These are phyloP conservation scores for Protobothrops flavoviridis DNA, from an alignment of 2,113 vertebrate genomes.

Conservation along the genomic window DNA sequence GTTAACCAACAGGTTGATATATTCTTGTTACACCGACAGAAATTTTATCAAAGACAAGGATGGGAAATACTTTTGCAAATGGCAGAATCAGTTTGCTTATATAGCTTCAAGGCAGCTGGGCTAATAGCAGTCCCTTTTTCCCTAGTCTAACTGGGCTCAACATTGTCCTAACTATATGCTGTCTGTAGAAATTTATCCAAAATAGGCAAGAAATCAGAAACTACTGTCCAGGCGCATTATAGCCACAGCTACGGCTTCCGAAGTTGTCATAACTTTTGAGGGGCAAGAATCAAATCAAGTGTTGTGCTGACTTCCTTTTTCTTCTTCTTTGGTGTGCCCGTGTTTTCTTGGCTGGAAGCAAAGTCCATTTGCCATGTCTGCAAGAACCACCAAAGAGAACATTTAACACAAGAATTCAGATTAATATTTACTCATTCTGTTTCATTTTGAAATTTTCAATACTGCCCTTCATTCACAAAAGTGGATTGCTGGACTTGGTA, in stretches of 20 bases:
- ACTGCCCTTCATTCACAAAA: neutral
- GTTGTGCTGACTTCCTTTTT: slow-evolving; percentile 70
- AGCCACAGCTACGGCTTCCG: slow-evolving; percentile 47
- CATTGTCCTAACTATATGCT: rapidly evolving
- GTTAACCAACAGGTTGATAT: neutral
- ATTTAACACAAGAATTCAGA: neutral
- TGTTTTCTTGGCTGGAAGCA: slow-evolving; percentile 62
- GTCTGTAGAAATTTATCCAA: slow-evolving; percentile 3
- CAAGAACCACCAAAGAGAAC: slow-evolving; percentile 65
- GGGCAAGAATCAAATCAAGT: slow-evolving; percentile 40
- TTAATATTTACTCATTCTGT: neutral
- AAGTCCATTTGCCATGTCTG: slow-evolving; percentile 64
- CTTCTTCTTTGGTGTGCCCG: slow-evolving; percentile 61
- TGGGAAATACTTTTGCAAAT: slow-evolving; percentile 8
- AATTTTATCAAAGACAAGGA: slow-evolving; percentile 25
- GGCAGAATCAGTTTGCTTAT: slow-evolving; percentile 16
- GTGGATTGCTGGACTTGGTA: neutral
- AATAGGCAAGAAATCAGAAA: slow-evolving; percentile 9
- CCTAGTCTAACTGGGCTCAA: neutral
- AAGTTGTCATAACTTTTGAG: slow-evolving; percentile 34
- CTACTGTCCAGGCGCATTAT: slow-evolving; percentile 1
- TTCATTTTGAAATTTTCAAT: neutral
- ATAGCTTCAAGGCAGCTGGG: neutral
- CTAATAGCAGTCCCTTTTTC: neutral
- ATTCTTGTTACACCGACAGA: neutral